Evolutionary conservation across 1,140 invertebrate genomes (phyloP).

Genomic region (Anastrepha ludens): DNA sequence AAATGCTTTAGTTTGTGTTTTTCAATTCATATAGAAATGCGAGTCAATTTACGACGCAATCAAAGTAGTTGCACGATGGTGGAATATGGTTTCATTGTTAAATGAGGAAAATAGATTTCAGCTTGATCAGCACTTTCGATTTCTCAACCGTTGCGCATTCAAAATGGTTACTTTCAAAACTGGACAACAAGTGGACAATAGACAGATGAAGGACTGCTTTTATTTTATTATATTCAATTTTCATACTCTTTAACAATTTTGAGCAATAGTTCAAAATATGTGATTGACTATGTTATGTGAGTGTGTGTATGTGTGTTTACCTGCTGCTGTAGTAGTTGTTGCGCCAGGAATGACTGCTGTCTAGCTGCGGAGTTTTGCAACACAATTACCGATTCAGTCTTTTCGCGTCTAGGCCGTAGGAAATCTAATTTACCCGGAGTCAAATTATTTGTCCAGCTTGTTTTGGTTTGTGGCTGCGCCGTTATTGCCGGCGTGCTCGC

Average conservation of each 20-base stretch:
- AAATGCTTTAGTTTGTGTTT: too few relatives aligned
- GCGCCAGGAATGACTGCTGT: slow-evolving; percentile 73
- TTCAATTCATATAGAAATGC: too few relatives aligned
- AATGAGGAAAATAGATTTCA: not conserved
- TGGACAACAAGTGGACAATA: not conserved
- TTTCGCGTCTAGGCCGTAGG: slow-evolving; percentile 84
- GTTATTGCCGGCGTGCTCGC: not conserved
- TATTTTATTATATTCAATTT: not conserved
- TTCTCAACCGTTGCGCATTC: not conserved
- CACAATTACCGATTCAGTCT: slow-evolving; percentile 88
- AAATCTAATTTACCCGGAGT: slow-evolving; percentile 68
- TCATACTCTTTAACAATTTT: not conserved
- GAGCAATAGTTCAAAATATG: not conserved
- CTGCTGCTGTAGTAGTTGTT: slow-evolving; percentile 75
- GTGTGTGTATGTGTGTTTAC: slow-evolving; percentile 64
- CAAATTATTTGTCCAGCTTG: slow-evolving; percentile 62
- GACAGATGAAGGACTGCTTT: slow-evolving; percentile 30
- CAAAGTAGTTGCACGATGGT: not conserved
- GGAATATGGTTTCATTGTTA: not conserved
- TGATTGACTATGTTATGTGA: slow-evolving; percentile 8
- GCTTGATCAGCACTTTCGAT: not conserved
- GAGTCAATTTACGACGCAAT: not conserved
- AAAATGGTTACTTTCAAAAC: slow-evolving; percentile 6
- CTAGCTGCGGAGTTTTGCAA: slow-evolving; percentile 79
- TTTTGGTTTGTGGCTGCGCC: slow-evolving; percentile 55